Evolutionary conservation across 2,797 vertebrate genomes (phyloP), one percentile per base, ranked within the genome.

Genomic region (Danio jaintianensis): DNA sequence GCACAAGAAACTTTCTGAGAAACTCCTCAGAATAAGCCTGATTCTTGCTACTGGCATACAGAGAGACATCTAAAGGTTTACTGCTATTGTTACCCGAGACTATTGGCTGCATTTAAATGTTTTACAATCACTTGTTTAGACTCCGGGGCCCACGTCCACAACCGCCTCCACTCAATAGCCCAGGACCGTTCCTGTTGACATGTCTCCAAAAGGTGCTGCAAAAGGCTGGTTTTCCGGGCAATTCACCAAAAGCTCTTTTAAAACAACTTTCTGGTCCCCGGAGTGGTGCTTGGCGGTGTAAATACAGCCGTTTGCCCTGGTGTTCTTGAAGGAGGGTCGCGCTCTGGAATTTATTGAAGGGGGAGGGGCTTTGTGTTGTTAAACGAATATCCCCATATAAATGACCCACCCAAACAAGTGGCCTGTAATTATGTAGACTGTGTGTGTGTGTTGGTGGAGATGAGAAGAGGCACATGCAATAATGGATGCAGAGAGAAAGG

Each of bases 401-500:
- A 86, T 91, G 87, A 91, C 91, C 89, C 86, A 84, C 69, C 83
- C 85, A 87, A 89, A 89, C 83, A 88, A 82, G 71, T 68, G 79
- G 85, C 90, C 89, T 91, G 86, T 92, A 91, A 94, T 94, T 92
- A 91, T 79, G 69, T 47, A 58, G 61, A 68, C 76, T 79, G 80
- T 77, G 70, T 61, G 80, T 90, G 83, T 89, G 79, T 82, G 56
- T 59, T 16, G 45, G 43, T 38, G 1, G 58, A 62, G 72, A 62
- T 45, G 70, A 38, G 7, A 58, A 58, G 22, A 20, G 56, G 22
- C 3, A 56, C 18, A 59, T 4, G 63, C 29, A 50, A 7, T 42
- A 67, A 40, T 47, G 45, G 45, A 58, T 18, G 20, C 72, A 69
- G 43, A 47, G 18, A 55, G 89, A 89, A 71, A 82, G 74, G 85